phyloP scores from a whole-genome alignment of 2,888 invertebrate species.

The Xylota segnis region DNA sequence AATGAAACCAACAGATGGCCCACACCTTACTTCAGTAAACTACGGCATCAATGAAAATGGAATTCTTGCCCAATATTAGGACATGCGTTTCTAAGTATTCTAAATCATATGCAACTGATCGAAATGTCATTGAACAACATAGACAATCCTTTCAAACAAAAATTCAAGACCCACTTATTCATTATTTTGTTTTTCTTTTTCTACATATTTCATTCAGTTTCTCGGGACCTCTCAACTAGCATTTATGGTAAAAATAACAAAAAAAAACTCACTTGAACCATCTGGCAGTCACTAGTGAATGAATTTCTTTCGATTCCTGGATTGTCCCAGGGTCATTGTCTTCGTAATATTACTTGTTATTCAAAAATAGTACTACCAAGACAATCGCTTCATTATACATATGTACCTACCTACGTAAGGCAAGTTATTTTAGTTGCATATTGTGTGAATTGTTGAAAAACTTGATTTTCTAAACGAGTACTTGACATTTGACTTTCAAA shows the following conservation, averaged over 20 bases:
- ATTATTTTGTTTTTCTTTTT: neutral
- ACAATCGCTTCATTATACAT: slow-evolving; percentile 20
- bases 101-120: neutral
- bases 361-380: slow-evolving; percentile 15
- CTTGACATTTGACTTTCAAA: slow-evolving; percentile 40
- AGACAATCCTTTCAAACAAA: neutral
- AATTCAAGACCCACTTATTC: neutral
- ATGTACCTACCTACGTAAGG: neutral
- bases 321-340: slow-evolving; percentile 32
- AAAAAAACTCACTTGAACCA: neutral
- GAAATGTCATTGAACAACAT: neutral
- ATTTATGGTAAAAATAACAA: neutral
- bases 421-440: slow-evolving; percentile 19
- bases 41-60: no score
- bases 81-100: no score
- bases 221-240: neutral
- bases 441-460: slow-evolving; percentile 29
- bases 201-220: neutral
- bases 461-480: slow-evolving; percentile 22
- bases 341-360: slow-evolving; percentile 37
- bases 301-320: slow-evolving; percentile 5
- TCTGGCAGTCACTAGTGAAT: neutral
- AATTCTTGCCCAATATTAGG: no score
- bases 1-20: no score
- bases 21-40: no score